Evolutionary conservation across 2,888 invertebrate genomes (phyloP).

Genomic region (Trissolcus japonicus): DNA sequence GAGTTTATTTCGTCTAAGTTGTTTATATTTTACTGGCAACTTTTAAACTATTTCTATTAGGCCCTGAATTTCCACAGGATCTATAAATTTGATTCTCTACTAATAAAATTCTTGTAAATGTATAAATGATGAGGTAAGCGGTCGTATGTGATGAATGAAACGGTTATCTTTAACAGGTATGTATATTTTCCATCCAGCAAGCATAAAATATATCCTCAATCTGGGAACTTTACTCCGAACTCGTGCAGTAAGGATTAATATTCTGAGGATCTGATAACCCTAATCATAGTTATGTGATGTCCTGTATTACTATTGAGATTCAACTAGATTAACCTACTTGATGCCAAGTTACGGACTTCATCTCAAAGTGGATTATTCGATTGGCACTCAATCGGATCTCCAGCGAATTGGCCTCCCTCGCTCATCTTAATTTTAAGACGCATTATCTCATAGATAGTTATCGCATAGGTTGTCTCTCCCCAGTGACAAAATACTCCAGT

Average conservation of each 20-base stretch:
- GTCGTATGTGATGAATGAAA: not conserved
- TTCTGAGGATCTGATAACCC: constrained; percentile 42
- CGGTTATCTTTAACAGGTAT: not conserved
- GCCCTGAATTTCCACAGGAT: too few species aligned
- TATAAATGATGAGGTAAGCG: too few species aligned
- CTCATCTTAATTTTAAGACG: constrained; percentile 35
- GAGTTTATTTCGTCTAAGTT: too few species aligned
- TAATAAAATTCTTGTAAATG: too few species aligned
- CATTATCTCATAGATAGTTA: constrained; percentile 11
- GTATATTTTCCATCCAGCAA: not conserved
- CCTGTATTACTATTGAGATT: constrained; percentile 50
- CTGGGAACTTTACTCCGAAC: constrained; percentile 16
- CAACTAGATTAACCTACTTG: constrained; percentile 53
- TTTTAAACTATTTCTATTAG: too few species aligned
- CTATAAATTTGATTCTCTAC: too few species aligned
- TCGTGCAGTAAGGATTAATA: constrained; percentile 26
- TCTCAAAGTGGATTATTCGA: constrained; percentile 46
- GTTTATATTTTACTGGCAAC: too few species aligned
- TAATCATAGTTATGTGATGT: constrained; percentile 46
- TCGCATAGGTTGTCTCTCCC: not conserved
- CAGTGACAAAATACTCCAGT: not conserved
- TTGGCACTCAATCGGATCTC: constrained; percentile 40
- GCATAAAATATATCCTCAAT: constrained; percentile 7
- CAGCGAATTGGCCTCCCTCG: constrained; percentile 25
- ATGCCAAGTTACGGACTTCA: constrained; percentile 36